phyloP scores from a whole-genome alignment of 2,888 invertebrate species.

The Resseliella maxima region DNA sequence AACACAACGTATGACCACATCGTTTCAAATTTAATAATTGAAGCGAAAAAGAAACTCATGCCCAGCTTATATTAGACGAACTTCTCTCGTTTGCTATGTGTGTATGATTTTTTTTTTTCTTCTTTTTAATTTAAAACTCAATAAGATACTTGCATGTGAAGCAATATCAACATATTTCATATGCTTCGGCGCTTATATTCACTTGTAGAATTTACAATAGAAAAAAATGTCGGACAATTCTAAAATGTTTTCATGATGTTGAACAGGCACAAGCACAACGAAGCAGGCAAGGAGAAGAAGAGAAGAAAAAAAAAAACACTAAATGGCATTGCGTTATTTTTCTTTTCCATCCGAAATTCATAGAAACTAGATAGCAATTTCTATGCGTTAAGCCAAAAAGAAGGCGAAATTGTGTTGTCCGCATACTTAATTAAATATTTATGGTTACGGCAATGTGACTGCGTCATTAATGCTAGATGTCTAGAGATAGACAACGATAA shows the following conservation, averaged over 20 bases:
- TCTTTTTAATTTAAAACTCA: background rate
- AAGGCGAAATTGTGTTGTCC: background rate
- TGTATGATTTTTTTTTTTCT: background rate
- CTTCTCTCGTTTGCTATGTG: background rate
- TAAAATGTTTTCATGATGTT: background rate
- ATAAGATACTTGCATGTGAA: background rate
- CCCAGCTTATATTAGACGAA: background rate
- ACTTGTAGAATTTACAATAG: background rate
- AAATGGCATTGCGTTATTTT: background rate
- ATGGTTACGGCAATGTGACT: slow-evolving; percentile 24
- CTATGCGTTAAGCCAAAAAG: background rate
- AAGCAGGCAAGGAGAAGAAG: background rate
- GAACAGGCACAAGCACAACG: background rate
- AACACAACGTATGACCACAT: background rate
- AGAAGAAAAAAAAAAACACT: background rate
- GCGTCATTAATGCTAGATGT: background rate
- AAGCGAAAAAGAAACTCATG: background rate
- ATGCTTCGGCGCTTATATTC: slow-evolving; percentile 6
- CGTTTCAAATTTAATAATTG: slow-evolving; percentile 34
- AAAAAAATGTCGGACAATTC: slow-evolving; percentile 9
- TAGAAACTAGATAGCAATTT: background rate
- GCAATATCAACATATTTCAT: slow-evolving; percentile 21
- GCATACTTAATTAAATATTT: slow-evolving; percentile 48
- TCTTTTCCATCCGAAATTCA: background rate
- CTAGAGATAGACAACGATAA: background rate